phyloP scores from a whole-genome alignment of 2,888 invertebrate species.

The Papilio gigon region DNA sequence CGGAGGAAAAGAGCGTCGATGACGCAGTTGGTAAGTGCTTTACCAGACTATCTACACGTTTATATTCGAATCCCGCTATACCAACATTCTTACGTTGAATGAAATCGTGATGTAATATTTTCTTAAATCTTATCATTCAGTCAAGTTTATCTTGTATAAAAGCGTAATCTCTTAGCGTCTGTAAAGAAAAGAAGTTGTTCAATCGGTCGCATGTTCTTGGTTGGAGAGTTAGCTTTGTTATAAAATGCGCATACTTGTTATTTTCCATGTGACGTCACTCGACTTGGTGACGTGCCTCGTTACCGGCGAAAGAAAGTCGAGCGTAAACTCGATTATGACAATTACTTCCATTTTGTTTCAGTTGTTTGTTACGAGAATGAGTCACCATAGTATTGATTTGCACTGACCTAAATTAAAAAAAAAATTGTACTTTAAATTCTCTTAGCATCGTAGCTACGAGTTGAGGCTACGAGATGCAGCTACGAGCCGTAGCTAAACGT shows the following conservation, averaged over 20 bases:
- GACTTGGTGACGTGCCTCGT: neutral
- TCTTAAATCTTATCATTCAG: neutral
- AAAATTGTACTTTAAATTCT: neutral
- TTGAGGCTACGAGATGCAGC: neutral
- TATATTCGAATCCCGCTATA: no score
- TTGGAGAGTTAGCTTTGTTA: constrained; percentile 13
- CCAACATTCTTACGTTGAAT: no score
- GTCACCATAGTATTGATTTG: neutral
- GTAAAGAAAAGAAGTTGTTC: constrained; percentile 1
- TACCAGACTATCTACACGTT: no score
- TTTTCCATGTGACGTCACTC: constrained; percentile 4
- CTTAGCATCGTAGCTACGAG: neutral
- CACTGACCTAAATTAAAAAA: neutral
- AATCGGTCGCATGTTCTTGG: neutral
- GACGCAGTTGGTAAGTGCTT: no score
- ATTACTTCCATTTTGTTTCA: neutral
- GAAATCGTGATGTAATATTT: no score
- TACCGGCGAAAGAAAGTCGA: constrained; percentile 6
- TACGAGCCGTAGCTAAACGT: neutral
- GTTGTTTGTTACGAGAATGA: neutral
- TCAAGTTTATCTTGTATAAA: neutral
- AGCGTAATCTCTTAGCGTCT: neutral
- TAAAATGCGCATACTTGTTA: constrained; percentile 14
- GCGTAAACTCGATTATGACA: neutral
- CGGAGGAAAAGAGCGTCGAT: no score